phyloP scores from a whole-genome alignment of 37 sponge, comb jelly and placozoan species.

The Agelas oroides region DNA sequence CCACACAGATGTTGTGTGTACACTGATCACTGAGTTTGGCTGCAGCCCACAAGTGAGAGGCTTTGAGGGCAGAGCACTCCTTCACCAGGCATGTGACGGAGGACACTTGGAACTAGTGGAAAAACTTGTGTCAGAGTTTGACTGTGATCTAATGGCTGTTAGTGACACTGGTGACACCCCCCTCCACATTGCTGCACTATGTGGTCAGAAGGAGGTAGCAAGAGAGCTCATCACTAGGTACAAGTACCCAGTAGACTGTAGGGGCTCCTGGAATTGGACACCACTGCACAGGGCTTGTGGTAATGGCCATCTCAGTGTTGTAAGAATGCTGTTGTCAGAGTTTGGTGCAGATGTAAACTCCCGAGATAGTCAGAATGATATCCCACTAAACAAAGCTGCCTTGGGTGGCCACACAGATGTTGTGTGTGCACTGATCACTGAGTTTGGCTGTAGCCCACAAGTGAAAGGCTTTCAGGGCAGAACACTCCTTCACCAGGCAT shows the following conservation, averaged over 20 bases:
- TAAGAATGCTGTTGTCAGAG: background rate
- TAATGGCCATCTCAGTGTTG: background rate
- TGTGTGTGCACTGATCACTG: slow-evolving; percentile 17
- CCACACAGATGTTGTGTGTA: slow-evolving; percentile 3
- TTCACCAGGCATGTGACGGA: slow-evolving; percentile 1
- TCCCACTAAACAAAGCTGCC: slow-evolving; percentile 21
- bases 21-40: slow-evolving; percentile 40
- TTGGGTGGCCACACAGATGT: slow-evolving; percentile 3
- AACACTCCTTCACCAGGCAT: slow-evolving; percentile 24
- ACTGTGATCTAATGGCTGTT: slow-evolving; percentile 28
- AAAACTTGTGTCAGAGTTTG: background rate
- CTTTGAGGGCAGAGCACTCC: background rate
- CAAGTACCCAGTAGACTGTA: background rate
- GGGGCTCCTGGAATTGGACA: background rate
- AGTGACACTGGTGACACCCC: slow-evolving; percentile 11
- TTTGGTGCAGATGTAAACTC: background rate
- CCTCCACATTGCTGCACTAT: slow-evolving; percentile 4
- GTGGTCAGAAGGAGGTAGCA: background rate
- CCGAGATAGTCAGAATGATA: background rate
- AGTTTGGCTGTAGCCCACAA: slow-evolving; percentile 32
- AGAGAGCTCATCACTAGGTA: background rate
- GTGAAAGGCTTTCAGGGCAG: background rate
- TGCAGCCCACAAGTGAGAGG: slow-evolving; percentile 7
- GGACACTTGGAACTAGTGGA: slow-evolving; percentile 11
- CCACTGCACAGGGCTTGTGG: background rate